Conservation (phyloP, 2,797 vertebrate species). For the Pagetopsis macropterus region DNA sequence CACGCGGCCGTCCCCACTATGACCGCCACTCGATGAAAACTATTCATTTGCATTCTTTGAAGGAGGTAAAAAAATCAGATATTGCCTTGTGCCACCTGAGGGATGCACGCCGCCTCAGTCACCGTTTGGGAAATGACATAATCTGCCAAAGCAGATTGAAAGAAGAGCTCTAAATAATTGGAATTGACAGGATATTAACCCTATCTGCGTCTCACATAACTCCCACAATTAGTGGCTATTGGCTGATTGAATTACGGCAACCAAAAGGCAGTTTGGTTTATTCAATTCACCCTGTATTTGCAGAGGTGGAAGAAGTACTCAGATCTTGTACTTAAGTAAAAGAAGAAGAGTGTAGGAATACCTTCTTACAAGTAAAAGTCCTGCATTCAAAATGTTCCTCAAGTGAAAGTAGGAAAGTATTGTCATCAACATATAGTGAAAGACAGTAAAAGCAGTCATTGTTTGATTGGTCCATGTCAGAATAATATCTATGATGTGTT, state of each 20-base stretch:
- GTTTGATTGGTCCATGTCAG: too few species aligned
- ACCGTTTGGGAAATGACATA: constrained; percentile 60
- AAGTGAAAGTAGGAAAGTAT: too few species aligned
- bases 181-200: constrained; percentile 69
- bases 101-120: constrained; percentile 27
- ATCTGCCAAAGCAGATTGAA: constrained; percentile 52
- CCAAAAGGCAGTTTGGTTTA: constrained; percentile 77
- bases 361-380: too few species aligned
- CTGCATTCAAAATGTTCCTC: too few species aligned
- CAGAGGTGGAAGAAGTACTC: not conserved
- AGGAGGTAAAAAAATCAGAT: constrained; percentile 38
- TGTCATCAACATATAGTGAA: too few species aligned
- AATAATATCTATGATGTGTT: too few species aligned
- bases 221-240: constrained; percentile 74
- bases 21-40: constrained; percentile 48
- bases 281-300: constrained; percentile 70
- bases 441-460: too few species aligned
- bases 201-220: constrained; percentile 61
- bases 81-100: constrained; percentile 53
- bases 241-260: constrained; percentile 78
- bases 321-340: too few species aligned
- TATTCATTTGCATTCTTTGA: constrained; percentile 65
- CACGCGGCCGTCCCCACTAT: constrained; percentile 38
- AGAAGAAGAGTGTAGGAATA: too few species aligned
- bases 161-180: constrained; percentile 70